A percentile compares a stretch with the other conserved stretches of the same genome.
phyloP scores from a whole-genome alignment of 2,113 vertebrate species.

The Tenebrosternarchus preto region DNA sequence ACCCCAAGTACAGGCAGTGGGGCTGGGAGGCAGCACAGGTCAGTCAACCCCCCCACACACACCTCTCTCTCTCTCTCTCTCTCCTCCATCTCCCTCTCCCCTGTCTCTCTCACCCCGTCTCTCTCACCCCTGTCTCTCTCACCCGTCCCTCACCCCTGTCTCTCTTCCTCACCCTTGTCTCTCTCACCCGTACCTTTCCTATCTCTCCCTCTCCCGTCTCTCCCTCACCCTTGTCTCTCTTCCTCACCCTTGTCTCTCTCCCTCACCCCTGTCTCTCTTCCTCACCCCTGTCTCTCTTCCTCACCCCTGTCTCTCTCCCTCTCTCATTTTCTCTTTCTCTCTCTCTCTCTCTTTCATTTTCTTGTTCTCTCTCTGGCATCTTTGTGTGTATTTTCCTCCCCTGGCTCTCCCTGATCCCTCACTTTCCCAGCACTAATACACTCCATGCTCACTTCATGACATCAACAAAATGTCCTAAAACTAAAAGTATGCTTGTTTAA shows the following conservation, averaged over 20 bases:
- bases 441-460: too few relatives aligned
- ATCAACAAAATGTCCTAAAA: too few relatives aligned
- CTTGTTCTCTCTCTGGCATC: neutral
- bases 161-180: neutral
- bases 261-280: neutral
- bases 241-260: neutral
- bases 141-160: too few relatives aligned
- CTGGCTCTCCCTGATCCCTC: neutral
- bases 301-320: neutral
- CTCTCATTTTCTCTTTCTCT: neutral
- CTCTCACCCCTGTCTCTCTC: neutral
- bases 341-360: neutral
- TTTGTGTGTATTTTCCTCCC: neutral
- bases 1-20: conserved; percentile 96
- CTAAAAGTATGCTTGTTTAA: too few relatives aligned
- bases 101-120: neutral
- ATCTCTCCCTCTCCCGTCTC: neutral
- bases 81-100: neutral
- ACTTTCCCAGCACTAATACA: too few relatives aligned
- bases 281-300: neutral
- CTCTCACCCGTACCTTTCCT: neutral
- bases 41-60: too few relatives aligned
- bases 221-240: neutral
- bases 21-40: conserved; percentile 98
- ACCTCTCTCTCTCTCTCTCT: neutral